Percentiles rank a stretch among this genome's conserved stretches.
Conservation (phyloP, 1,140 invertebrate genomes). For the Danaus plexippus region DNA sequence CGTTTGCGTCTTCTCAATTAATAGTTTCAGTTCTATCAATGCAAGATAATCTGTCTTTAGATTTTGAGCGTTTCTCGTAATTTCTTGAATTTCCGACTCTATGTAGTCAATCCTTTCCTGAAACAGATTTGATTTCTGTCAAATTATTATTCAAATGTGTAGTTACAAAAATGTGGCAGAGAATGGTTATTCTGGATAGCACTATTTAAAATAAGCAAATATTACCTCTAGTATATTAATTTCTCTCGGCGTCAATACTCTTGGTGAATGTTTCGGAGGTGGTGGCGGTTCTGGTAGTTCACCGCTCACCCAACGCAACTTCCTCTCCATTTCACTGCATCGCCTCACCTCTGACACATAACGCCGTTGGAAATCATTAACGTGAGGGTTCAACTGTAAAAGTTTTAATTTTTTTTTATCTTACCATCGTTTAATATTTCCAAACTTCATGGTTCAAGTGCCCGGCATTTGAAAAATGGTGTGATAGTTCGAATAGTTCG, state of each 20-base stretch:
- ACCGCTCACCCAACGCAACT: slow-evolving; percentile 79
- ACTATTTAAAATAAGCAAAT: neutral
- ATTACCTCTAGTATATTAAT: slow-evolving; percentile 61
- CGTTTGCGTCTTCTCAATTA: slow-evolving; percentile 89
- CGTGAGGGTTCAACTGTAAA: slow-evolving; percentile 74
- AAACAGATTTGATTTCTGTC: slow-evolving; percentile 23
- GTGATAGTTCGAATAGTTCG: too few species aligned
- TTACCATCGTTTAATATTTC: neutral
- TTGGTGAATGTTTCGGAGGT: slow-evolving; percentile 43
- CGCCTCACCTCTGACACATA: slow-evolving; percentile 78
- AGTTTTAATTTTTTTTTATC: neutral
- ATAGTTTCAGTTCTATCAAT: slow-evolving; percentile 89
- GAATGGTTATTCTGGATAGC: too few species aligned
- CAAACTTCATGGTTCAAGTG: too few species aligned
- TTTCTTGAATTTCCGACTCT: slow-evolving; percentile 88
- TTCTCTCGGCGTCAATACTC: slow-evolving; percentile 47
- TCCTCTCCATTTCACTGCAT: slow-evolving; percentile 81
- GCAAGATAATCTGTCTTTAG: slow-evolving; percentile 93
- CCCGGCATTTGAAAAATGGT: too few species aligned
- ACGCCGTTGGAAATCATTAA: slow-evolving; percentile 79
- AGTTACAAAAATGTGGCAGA: too few species aligned
- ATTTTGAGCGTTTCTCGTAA: slow-evolving; percentile 91
- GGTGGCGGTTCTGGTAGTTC: slow-evolving; percentile 72
- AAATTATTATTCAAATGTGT: too few species aligned
- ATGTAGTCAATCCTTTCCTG: slow-evolving; percentile 90